Conservation (phyloP, 2,888 invertebrate genomes). For the Pandemis heparana region DNA sequence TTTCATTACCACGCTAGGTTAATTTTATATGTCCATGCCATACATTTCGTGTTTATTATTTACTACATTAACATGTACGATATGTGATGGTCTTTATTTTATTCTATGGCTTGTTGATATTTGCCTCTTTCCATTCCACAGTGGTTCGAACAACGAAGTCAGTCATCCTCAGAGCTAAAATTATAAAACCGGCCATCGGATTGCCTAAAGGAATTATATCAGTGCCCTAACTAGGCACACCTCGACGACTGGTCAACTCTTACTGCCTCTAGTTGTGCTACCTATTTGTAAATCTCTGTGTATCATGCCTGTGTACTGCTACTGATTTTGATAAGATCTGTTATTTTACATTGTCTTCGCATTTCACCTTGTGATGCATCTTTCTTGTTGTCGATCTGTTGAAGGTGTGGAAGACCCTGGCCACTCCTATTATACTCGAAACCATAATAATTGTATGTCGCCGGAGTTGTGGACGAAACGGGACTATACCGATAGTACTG, state of each 20-base stretch:
- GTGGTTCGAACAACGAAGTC: conserved; percentile 38
- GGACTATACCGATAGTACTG: conserved; percentile 22
- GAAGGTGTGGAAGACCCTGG: conserved; percentile 68
- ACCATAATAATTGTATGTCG: conserved; percentile 28
- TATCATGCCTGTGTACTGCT: conserved; percentile 38
- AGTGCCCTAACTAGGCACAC: conserved; percentile 24
- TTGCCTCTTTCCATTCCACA: conserved; percentile 44
- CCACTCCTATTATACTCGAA: conserved; percentile 42
- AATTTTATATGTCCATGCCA: conserved; percentile 37
- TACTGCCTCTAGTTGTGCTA: conserved; percentile 37
- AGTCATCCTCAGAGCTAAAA: conserved; percentile 37
- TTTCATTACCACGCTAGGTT: conserved; percentile 19
- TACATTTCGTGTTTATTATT: conserved; percentile 35
- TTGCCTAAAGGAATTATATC: conserved; percentile 30
- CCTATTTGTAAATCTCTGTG: conserved; percentile 41
- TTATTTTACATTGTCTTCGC: conserved; percentile 59
- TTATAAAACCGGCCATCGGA: conserved; percentile 34
- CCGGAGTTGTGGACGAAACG: conserved; percentile 21
- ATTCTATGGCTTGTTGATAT: conserved; percentile 43
- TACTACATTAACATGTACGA: conserved; percentile 31
- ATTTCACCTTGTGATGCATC: conserved; percentile 67
- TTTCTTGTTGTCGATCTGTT: conserved; percentile 80
- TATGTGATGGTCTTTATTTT: conserved; percentile 41
- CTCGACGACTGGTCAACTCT: conserved; percentile 24
- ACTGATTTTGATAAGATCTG: conserved; percentile 51